phyloP scores from a whole-genome alignment of 1,140 invertebrate genomes.

The Penaeus japonicus region DNA sequence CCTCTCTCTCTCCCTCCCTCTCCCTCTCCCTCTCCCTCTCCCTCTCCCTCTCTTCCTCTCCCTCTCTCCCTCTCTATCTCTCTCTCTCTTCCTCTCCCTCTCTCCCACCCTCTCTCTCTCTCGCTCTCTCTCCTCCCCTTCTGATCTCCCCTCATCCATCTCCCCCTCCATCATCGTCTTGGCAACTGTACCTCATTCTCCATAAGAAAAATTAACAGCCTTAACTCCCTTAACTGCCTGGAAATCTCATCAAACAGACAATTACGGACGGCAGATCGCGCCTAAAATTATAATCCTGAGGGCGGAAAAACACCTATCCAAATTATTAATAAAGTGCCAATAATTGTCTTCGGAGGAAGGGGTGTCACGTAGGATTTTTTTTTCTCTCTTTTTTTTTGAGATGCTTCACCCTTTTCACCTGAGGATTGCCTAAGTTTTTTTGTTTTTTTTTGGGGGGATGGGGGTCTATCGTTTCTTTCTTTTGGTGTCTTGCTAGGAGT shows the following conservation, averaged over 20 bases:
- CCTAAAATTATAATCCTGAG: conserved; percentile 14
- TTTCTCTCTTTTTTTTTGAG: not conserved
- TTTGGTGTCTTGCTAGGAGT: too few relatives aligned
- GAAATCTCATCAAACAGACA: conserved; percentile 35
- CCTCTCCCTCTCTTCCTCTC: not conserved
- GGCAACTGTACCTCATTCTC: not conserved
- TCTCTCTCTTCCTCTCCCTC: too few relatives aligned
- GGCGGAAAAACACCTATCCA: conserved; percentile 29
- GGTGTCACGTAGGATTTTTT: not conserved
- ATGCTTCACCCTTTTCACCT: not conserved
- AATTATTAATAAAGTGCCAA: conserved; percentile 49
- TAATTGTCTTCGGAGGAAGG: conserved; percentile 9
- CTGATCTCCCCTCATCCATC: not conserved
- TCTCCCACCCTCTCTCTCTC: not conserved
- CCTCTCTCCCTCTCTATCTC: not conserved
- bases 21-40: not conserved
- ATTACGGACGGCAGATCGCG: conserved; percentile 38
- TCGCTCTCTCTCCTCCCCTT: not conserved
- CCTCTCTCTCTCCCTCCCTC: not conserved
- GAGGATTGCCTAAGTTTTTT: not conserved
- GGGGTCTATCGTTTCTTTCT: not conserved
- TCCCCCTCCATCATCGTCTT: too few relatives aligned
- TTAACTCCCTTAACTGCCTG: conserved; percentile 29
- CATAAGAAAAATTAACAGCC: not conserved
- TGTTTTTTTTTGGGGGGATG: not conserved